These are phyloP conservation scores for Stomatorhinus ivindoensis DNA, from an alignment of 2,113 vertebrate species.

Conservation along the genomic window DNA sequence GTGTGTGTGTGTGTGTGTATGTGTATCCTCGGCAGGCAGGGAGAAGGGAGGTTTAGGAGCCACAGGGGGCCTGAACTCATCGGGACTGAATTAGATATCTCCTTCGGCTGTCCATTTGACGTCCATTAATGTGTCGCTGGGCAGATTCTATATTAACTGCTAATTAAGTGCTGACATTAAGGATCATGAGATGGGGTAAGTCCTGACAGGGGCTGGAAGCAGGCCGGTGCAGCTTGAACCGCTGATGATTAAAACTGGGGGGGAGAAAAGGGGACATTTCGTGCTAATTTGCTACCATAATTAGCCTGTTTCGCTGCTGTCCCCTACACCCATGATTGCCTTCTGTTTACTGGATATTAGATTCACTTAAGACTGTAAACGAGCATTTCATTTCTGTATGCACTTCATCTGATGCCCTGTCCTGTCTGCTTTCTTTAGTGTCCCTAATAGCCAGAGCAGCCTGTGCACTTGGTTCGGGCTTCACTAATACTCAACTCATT, in stretches of 20 bases:
- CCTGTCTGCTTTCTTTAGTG: neutral
- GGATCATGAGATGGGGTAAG: slow-evolving; percentile 43
- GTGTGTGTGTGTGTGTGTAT: neutral
- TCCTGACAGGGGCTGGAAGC: slow-evolving; percentile 45
- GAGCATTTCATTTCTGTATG: slow-evolving; percentile 15
- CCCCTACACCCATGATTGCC: slow-evolving; percentile 22
- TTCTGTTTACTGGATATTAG: slow-evolving; percentile 27
- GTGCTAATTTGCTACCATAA: slow-evolving; percentile 32
- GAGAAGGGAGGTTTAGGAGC: neutral
- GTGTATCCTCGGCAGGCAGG: slow-evolving; percentile 1
- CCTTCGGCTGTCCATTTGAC: slow-evolving; percentile 47
- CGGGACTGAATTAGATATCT: slow-evolving; percentile 46
- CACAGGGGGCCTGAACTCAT: slow-evolving; percentile 35
- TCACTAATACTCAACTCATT: neutral
- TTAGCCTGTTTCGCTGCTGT: slow-evolving; percentile 17
- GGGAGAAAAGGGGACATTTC: slow-evolving; percentile 21
- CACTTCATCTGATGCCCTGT: neutral
- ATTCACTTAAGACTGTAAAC: slow-evolving; percentile 29
- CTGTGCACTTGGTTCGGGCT: neutral
- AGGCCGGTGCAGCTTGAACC: slow-evolving; percentile 35
- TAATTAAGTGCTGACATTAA: slow-evolving; percentile 57
- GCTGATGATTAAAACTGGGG: slow-evolving; percentile 44
- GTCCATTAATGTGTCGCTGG: slow-evolving; percentile 50
- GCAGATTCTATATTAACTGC: slow-evolving; percentile 48
- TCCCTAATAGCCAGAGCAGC: neutral